Evolutionary conservation across 2,113 vertebrate genomes (phyloP), one percentile per base, ranked within the genome.

Genomic region (Equus przewalskii): DNA sequence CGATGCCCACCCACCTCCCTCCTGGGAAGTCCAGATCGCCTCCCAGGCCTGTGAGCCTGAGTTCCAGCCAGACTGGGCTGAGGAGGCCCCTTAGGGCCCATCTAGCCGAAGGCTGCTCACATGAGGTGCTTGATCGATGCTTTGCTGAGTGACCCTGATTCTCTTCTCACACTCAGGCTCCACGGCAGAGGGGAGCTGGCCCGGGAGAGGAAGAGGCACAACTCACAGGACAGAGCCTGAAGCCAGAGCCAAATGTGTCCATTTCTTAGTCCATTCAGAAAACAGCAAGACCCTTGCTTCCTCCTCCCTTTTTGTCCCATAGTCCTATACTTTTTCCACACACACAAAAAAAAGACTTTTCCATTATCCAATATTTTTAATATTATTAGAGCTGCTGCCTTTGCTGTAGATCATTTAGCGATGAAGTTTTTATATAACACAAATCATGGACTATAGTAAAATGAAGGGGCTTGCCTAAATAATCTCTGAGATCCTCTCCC

Each of bases 21-120:
- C 64, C 41, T 19, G 41, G 15, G 14, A 49, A 26, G 11, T 51
- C 22, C 7, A 72, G n/a, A 30, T 85, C 0, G 0, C 30, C 3
- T 54, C 12, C 58, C 16, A 28, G 3, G 0, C 22, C 21, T 44
- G 41, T 11, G 51, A n/a, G 60, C 65, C 64, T 44, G 1, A 11
- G 19, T 81, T 76, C 62, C 54, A 76, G 79, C 33, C 56, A 60
- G 8, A 36, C 3, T 21, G 6, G 3, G 49, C 14, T 5, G 6
- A 56, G n/a, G 24, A 54, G 13, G 33, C 8, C 33, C 33, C 72
- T 67, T 10, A 1, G 15, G 65, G 58, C 26, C 24, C 30, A 18
- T 1, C 13, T 33, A 30, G n/a, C 65, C 73, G 76, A 89, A 26
- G 33, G 33, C n/a, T 33, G 4, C 16, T 80, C 12, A 60, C 9